Percentiles rank a stretch among this genome's conserved stretches.
phyloP scores from a whole-genome alignment of 64 coral and sea anemone species.

The Anthopleura sola region DNA sequence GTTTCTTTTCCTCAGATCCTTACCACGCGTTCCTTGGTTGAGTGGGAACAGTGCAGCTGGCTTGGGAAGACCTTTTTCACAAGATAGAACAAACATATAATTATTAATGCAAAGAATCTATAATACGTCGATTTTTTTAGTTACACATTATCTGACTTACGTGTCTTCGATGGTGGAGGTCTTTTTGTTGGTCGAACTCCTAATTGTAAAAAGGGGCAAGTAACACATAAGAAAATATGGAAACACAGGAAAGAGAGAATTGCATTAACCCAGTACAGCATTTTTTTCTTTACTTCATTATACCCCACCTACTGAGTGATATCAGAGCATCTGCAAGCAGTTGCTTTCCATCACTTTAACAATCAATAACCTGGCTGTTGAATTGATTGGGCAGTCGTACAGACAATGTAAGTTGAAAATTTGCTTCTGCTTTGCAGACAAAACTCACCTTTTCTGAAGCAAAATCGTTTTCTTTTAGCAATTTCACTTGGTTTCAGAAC shows the following conservation, averaged over 20 bases:
- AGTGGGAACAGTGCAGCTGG: slow-evolving; percentile 45
- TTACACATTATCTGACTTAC: background rate
- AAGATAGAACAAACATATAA: background rate
- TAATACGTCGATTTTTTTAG: background rate
- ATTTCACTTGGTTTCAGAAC: slow-evolving; percentile 23
- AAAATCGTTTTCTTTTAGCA: slow-evolving; percentile 4
- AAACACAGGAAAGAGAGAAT: too few relatives aligned
- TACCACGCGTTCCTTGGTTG: slow-evolving; percentile 33
- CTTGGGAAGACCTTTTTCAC: slow-evolving; percentile 23
- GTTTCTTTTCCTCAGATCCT: slow-evolving; percentile 23
- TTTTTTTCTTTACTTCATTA: too few relatives aligned
- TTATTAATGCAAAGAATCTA: background rate
- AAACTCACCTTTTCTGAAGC: slow-evolving; percentile 52
- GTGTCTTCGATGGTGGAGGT: background rate
- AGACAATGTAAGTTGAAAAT: too few relatives aligned
- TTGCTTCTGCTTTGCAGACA: too few relatives aligned
- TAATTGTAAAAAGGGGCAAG: background rate
- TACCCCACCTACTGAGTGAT: too few relatives aligned
- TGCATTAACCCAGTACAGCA: too few relatives aligned
- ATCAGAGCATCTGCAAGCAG: too few relatives aligned
- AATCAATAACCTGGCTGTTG: too few relatives aligned
- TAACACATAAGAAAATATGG: too few relatives aligned
- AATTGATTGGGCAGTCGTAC: too few relatives aligned
- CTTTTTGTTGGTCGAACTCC: background rate
- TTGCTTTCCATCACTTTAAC: too few relatives aligned